A percentile compares a stretch with the other conserved stretches of the same genome.
Evolutionary conservation across 92 coral and sea anemone genomes (phyloP).

Genomic region (Zoanthus gigantus): DNA sequence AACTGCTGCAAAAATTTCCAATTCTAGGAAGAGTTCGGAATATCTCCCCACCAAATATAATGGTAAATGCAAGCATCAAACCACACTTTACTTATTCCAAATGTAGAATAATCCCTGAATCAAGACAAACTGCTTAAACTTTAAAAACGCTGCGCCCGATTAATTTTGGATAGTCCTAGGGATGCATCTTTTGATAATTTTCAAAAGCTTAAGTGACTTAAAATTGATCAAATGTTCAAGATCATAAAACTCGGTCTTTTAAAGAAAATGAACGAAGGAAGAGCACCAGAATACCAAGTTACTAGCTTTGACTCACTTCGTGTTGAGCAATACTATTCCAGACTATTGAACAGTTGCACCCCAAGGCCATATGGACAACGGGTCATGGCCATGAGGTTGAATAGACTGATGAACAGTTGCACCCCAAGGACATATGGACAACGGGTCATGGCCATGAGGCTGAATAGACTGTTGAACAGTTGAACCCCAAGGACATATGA

Average conservation of each 20-base stretch:
- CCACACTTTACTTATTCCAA: background rate
- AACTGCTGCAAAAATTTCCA: slow-evolving; percentile 49
- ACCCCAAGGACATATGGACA: too few species aligned
- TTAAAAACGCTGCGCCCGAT: slow-evolving; percentile 17
- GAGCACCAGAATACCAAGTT: background rate
- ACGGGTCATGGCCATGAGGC: too few species aligned
- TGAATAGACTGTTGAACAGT: too few species aligned
- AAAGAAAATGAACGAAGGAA: background rate
- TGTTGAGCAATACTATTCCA: background rate
- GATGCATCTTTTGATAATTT: background rate
- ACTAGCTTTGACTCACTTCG: background rate
- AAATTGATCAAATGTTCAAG: background rate
- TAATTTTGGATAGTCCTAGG: background rate
- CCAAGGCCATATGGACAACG: too few species aligned
- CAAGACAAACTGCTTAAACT: slow-evolving; percentile 1
- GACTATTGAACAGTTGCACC: too few species aligned
- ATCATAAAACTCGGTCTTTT: background rate
- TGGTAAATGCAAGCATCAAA: slow-evolving; percentile 23
- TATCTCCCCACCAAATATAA: slow-evolving; percentile 45
- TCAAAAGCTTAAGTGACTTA: background rate
- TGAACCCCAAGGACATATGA: too few species aligned
- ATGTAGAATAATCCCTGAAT: slow-evolving; percentile 4
- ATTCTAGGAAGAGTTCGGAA: slow-evolving; percentile 44
- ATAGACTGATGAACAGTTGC: too few species aligned
- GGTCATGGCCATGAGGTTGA: too few species aligned